A percentile compares a stretch with the other conserved stretches of the same genome.
Conservation (phyloP, 2,113 vertebrate genomes). For the Sorex araneus region DNA sequence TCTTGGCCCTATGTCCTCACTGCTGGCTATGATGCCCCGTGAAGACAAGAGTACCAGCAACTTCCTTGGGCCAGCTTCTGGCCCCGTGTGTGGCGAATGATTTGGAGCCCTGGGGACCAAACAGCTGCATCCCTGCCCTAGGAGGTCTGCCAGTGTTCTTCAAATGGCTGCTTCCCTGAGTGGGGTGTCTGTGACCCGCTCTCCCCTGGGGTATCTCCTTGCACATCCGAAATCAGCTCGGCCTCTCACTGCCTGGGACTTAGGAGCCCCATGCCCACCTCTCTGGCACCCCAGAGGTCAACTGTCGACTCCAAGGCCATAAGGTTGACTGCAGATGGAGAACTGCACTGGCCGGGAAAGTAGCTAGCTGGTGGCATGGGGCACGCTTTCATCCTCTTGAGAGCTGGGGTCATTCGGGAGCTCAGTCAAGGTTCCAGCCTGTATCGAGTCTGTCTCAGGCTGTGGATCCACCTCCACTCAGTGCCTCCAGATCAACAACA, state of each 20-base stretch:
- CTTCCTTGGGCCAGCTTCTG: background rate
- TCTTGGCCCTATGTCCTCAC: background rate
- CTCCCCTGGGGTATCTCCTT: background rate
- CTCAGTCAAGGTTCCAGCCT: constrained; percentile 14
- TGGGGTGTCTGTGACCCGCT: too few species aligned
- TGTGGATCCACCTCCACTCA: too few species aligned
- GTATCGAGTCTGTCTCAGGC: background rate
- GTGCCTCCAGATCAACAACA: background rate
- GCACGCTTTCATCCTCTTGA: too few species aligned
- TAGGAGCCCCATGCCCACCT: background rate
- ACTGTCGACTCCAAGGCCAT: too few species aligned
- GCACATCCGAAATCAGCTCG: background rate
- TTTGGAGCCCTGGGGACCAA: background rate
- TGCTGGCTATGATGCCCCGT: constrained; percentile 4
- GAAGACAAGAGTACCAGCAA: background rate
- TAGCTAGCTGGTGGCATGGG: too few species aligned
- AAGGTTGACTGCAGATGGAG: too few species aligned
- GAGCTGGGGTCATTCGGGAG: background rate
- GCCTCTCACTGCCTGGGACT: background rate
- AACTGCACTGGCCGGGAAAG: too few species aligned
- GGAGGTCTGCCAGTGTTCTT: background rate
- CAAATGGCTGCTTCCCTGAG: too few species aligned
- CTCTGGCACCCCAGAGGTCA: background rate
- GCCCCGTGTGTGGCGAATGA: background rate
- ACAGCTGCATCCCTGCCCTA: background rate